Evolutionary conservation across 2,888 invertebrate genomes (phyloP).

Genomic region (Anorthoa munda): DNA sequence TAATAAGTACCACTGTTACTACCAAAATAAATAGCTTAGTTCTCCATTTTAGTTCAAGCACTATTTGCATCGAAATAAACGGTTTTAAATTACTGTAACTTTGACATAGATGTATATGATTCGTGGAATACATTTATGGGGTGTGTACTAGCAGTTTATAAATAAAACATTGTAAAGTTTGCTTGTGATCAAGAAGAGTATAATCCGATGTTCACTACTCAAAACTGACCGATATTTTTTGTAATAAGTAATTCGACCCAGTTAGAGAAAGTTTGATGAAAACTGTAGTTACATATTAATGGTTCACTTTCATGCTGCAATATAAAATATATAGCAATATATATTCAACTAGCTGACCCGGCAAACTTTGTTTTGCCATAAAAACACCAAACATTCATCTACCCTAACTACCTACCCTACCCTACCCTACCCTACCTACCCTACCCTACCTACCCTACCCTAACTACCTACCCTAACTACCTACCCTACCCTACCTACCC

Average conservation of each 20-base stretch:
- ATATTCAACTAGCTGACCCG: too few species aligned
- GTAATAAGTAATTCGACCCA: conserved; percentile 29
- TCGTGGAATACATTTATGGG: not conserved
- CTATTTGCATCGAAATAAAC: conserved; percentile 38
- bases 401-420: too few species aligned
- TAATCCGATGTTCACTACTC: conserved; percentile 28
- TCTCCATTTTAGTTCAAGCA: conserved; percentile 13
- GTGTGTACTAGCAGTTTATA: conserved; percentile 1
- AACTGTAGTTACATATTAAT: not conserved
- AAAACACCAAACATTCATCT: too few species aligned
- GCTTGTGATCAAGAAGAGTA: conserved; percentile 27
- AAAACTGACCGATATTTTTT: conserved; percentile 49
- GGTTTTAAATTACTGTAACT: conserved; percentile 26
- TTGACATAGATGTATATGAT: not conserved
- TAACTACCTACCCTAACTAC: too few species aligned
- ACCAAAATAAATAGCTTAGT: conserved; percentile 15
- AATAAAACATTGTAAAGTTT: conserved; percentile 33
- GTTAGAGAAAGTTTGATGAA: not conserved
- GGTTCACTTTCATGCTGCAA: not conserved
- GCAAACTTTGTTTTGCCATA: too few species aligned
- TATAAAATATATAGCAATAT: too few species aligned
- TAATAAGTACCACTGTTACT: conserved; percentile 12
- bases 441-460: too few species aligned
- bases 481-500: too few species aligned
- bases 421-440: too few species aligned